Base-by-base conservation (phyloP, 1,140 invertebrate species). In the Eueides isabella region DNA sequence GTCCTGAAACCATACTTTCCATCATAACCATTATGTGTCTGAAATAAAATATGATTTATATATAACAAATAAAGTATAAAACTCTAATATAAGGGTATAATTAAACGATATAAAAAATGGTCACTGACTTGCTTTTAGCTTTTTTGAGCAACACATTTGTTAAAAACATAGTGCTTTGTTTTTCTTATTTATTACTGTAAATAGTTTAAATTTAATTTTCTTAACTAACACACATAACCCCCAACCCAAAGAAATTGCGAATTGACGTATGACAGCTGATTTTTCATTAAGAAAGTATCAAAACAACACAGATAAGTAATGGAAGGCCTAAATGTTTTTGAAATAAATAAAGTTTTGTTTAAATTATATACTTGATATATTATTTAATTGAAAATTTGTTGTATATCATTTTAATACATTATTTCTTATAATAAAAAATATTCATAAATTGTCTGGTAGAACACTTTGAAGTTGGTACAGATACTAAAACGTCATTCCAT, bases 1-100 rank as follows among this genome's bases (percentile, higher is more conserved):
- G 97, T 12, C 97, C 97, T 80, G 94, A 96, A 23, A 97, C 96
- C 63, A 96, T 85, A 91, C 97, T 98, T 86, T 97, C 95, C 90
- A 97, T 93, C 70, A 96, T 67, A 1, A 98, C 97, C 95, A 98
- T 95, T 2, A 98, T 94, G 38, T 86, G 76, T 85, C 96, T 97
- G 77, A 81, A 94, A 94, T 74, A 55, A 55, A 23, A 55, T 55
- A 23, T 3, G 23, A 55, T 26, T 26, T 1, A 23, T 23, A 26
- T 12, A 9, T 48, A 23, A 12, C 26, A 6, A 2, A 55, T 23
- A 44, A 6, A 38, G 5, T 38, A 7, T 44, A 16, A 41, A 23
- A 11, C 1, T 11, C 2, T 7, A 38, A 23, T 26, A 55, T 23
- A 55, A 55, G 23, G 6, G 2, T 44, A 9, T n/a, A 44, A 44